phyloP scores from a whole-genome alignment of 2,113 vertebrate genomes.

The Rhynchopsitta pachyrhyncha region DNA sequence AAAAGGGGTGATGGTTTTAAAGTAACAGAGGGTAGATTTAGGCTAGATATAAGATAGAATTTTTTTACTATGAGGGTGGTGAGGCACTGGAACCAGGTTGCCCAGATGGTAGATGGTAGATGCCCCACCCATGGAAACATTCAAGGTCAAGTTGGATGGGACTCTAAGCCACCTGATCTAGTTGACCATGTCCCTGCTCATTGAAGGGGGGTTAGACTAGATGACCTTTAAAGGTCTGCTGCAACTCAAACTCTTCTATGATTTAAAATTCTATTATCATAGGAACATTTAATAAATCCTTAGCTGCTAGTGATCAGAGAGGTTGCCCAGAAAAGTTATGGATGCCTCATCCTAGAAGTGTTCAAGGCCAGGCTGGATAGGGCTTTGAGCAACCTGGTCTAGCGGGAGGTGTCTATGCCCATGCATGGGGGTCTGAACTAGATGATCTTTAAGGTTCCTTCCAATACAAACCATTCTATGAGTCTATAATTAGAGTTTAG shows the following conservation, averaged over 20 bases:
- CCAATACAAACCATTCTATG: neutral
- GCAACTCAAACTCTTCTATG: neutral
- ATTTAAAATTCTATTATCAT: neutral
- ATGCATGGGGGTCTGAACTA: neutral
- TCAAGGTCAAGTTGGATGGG: neutral
- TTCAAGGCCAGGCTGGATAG: neutral
- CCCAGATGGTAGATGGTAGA: neutral
- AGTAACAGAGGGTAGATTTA: neutral
- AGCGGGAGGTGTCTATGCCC: neutral
- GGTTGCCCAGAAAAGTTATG: neutral
- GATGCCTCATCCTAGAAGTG: neutral
- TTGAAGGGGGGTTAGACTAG: neutral
- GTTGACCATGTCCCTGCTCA: neutral
- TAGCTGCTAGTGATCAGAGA: neutral
- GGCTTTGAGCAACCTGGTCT: neutral
- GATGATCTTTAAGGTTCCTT: neutral
- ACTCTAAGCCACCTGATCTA: neutral
- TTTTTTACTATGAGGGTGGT: neutral
- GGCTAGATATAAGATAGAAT: neutral
- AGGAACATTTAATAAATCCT: neutral
- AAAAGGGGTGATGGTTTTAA: neutral
- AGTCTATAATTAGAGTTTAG: neutral
- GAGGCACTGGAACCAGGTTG: neutral
- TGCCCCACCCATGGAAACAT: neutral
- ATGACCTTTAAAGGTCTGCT: neutral